phyloP scores from a whole-genome alignment of 2,888 invertebrate species.

The Idaea aversata region DNA sequence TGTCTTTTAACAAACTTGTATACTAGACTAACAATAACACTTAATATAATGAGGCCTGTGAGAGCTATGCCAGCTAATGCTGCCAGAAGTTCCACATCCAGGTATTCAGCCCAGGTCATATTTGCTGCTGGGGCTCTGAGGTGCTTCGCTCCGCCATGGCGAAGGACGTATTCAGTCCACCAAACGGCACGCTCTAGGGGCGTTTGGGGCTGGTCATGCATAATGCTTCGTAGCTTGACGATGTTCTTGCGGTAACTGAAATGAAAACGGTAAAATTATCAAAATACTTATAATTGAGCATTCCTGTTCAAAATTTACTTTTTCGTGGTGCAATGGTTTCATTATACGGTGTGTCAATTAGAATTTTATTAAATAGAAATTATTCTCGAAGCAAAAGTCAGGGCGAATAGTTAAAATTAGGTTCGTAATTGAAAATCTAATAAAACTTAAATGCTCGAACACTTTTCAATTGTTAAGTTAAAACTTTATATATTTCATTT shows the following conservation, averaged over 20 bases:
- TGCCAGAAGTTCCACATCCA: constrained; percentile 15
- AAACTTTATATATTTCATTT: not conserved
- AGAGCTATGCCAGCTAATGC: not conserved
- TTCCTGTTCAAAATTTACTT: too few relatives aligned
- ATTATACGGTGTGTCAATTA: not conserved
- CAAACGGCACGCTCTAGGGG: constrained; percentile 42
- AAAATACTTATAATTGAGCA: too few relatives aligned
- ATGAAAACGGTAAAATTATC: not conserved
- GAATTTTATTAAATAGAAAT: not conserved
- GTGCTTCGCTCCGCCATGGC: constrained; percentile 32
- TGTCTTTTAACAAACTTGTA: not conserved
- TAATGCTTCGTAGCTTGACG: constrained; percentile 17
- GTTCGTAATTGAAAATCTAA: not conserved
- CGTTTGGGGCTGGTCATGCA: constrained; percentile 28
- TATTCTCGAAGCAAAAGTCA: too few relatives aligned
- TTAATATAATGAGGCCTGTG: not conserved
- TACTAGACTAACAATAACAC: not conserved
- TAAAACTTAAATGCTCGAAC: too few relatives aligned
- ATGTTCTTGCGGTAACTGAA: constrained; percentile 28
- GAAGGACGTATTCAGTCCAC: constrained; percentile 24
- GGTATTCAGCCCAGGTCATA: constrained; percentile 21
- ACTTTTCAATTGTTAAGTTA: too few relatives aligned
- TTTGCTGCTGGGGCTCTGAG: constrained; percentile 26
- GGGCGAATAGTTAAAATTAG: not conserved
- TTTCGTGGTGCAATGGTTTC: too few relatives aligned